Evolutionary conservation across 2,888 invertebrate species (phyloP).

Genomic region (Resseliella maxima): DNA sequence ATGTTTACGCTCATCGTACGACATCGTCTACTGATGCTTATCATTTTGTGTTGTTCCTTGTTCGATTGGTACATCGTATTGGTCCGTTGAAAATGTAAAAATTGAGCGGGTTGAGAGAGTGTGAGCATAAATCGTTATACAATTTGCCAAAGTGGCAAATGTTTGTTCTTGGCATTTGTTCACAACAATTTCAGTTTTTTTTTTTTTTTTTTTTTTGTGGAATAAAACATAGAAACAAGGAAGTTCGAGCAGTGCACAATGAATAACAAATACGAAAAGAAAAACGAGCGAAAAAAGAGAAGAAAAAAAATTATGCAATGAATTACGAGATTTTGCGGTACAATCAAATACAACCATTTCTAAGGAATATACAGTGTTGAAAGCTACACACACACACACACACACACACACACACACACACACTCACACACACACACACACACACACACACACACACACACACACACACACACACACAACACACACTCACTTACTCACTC

Average conservation of each 20-base stretch:
- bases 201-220: no score
- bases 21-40: neutral
- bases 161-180: neutral
- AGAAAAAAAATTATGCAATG: neutral
- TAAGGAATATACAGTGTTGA: neutral
- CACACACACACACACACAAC: no score
- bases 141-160: constrained; percentile 38
- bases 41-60: neutral
- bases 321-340: neutral
- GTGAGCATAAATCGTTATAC: neutral
- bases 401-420: no score
- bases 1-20: neutral
- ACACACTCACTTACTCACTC: no score
- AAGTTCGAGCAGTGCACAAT: neutral
- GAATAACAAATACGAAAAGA: no score
- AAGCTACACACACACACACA: neutral
- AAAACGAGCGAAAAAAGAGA: neutral
- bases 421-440: no score
- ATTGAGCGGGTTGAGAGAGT: neutral
- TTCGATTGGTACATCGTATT: neutral
- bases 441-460: no score
- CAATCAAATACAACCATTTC: neutral
- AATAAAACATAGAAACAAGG: neutral
- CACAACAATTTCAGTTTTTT: neutral
- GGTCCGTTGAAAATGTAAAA: neutral